These are phyloP conservation scores for Koerneria pararmatus DNA, from an alignment of 2,888 invertebrate species.

Conservation along the genomic window DNA sequence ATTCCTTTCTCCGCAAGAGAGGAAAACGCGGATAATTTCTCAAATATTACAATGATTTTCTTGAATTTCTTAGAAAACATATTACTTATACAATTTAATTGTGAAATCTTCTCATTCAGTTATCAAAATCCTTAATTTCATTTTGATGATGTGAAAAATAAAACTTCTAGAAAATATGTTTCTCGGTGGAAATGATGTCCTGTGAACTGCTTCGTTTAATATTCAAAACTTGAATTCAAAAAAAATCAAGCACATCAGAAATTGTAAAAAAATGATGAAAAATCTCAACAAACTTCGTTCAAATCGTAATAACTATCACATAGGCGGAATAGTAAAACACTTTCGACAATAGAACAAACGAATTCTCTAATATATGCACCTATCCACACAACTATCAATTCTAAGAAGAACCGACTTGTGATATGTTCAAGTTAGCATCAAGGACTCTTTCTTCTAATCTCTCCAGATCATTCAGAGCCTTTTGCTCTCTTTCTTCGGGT, in stretches of 20 bases:
- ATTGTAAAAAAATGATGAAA: not conserved
- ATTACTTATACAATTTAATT: too few species aligned
- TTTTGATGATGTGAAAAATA: too few species aligned
- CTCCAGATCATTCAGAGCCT: slow-evolving; percentile 38
- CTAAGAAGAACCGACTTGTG: slow-evolving; percentile 28
- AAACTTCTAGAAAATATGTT: too few species aligned
- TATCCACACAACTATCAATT: not conserved
- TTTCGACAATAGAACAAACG: too few species aligned
- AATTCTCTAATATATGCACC: too few species aligned
- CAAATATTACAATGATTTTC: too few species aligned
- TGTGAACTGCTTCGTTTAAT: too few species aligned
- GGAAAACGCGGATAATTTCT: slow-evolving; percentile 1
- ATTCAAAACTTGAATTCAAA: not conserved
- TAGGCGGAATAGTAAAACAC: too few species aligned
- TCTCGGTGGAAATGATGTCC: too few species aligned
- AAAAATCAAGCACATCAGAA: not conserved
- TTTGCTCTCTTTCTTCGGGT: slow-evolving; percentile 28
- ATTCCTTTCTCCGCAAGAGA: not conserved
- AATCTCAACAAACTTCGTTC: not conserved
- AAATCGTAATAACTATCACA: not conserved
- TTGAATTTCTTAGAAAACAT: too few species aligned
- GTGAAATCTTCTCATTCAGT: too few species aligned
- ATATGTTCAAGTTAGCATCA: slow-evolving; percentile 46
- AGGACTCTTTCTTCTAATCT: slow-evolving; percentile 41
- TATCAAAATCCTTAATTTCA: too few species aligned